Conservation (phyloP, 2,113 vertebrate species). For the Numenius arquata region DNA sequence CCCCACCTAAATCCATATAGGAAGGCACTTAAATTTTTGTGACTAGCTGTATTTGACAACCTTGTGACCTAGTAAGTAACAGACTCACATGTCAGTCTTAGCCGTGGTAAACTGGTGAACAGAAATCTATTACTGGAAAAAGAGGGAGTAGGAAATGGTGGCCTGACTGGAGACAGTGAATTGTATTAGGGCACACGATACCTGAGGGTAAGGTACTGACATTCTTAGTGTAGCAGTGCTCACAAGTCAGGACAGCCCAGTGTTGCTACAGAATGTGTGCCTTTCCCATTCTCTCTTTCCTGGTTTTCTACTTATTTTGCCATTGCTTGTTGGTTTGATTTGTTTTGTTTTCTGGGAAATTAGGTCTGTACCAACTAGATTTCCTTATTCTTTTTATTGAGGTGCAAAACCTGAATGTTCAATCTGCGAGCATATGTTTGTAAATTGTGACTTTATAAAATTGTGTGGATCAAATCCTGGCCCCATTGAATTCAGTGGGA, state of each 20-base stretch:
- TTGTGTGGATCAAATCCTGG: background rate
- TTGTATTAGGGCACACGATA: background rate
- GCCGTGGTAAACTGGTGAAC: background rate
- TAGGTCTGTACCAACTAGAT: background rate
- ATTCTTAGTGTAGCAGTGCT: background rate
- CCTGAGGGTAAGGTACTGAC: background rate
- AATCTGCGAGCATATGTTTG: accelerated
- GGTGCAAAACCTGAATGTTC: background rate
- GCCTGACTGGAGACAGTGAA: background rate
- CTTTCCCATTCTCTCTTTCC: background rate
- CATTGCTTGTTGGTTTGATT: background rate
- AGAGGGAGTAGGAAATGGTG: background rate
- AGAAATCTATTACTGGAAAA: background rate
- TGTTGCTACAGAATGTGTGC: background rate
- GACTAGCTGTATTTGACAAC: background rate
- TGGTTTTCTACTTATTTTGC: background rate
- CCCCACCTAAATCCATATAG: background rate
- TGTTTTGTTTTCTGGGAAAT: background rate
- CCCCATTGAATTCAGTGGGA: background rate
- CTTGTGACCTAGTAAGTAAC: background rate
- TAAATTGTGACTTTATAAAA: background rate
- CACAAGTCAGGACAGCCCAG: background rate
- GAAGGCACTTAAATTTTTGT: background rate
- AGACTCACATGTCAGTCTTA: background rate
- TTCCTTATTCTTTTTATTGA: background rate